Conservation (phyloP, 1,140 invertebrate genomes). For the Drosophila yakuba region DNA sequence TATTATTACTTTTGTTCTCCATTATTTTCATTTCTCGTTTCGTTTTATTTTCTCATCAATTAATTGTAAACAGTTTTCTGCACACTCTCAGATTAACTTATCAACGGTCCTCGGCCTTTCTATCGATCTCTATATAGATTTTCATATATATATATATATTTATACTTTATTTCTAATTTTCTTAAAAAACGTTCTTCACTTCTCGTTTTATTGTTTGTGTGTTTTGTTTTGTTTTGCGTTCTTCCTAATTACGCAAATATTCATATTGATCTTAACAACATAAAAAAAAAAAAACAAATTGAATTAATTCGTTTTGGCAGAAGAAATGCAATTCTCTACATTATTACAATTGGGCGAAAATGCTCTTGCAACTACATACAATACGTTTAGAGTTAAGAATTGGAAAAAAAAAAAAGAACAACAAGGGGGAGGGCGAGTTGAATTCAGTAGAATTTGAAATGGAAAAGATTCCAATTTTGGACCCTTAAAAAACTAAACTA, state of each 20-base stretch:
- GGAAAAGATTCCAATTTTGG: slow-evolving; percentile 30
- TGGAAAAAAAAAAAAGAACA: slow-evolving; percentile 25
- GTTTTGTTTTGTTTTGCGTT: slow-evolving; percentile 35
- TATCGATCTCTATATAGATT: slow-evolving; percentile 66
- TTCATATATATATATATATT: slow-evolving; percentile 46
- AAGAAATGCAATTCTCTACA: slow-evolving; percentile 26
- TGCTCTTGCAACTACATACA: slow-evolving; percentile 15
- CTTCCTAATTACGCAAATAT: slow-evolving; percentile 33
- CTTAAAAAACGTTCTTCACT: slow-evolving; percentile 74
- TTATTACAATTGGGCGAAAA: slow-evolving; percentile 27
- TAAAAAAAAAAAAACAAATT: slow-evolving; percentile 38
- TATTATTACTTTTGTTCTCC: slow-evolving; percentile 69
- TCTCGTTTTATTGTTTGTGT: slow-evolving; percentile 63
- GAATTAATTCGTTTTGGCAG: slow-evolving; percentile 31
- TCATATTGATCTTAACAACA: slow-evolving; percentile 37
- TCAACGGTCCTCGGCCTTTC: slow-evolving; percentile 65
- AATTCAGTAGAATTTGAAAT: slow-evolving; percentile 19
- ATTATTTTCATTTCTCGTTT: slow-evolving; percentile 42
- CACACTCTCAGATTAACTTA: slow-evolving; percentile 54
- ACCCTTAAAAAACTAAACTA: slow-evolving; percentile 50
- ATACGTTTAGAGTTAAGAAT: slow-evolving; percentile 21
- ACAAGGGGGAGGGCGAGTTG: not conserved
- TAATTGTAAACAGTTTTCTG: slow-evolving; percentile 76
- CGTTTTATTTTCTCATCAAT: slow-evolving; percentile 45
- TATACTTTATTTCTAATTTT: slow-evolving; percentile 71